Base-by-base conservation (phyloP, 2,888 invertebrate species). In the Tenthredo amoena region DNA sequence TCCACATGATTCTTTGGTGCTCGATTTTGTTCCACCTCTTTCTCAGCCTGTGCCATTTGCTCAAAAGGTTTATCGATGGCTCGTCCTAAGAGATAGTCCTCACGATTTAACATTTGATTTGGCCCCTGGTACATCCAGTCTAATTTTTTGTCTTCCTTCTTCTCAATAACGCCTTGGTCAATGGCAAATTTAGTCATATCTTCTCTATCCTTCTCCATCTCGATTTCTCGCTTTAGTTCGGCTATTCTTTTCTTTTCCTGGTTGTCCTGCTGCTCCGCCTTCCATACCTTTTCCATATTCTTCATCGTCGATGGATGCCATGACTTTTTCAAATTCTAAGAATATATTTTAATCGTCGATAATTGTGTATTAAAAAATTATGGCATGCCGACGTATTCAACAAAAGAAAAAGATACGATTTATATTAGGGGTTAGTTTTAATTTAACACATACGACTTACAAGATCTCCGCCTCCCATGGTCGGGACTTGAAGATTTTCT, bases 111-210 rank as follows among this genome's bases (percentile, higher is more conserved):
- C 88, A 95, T 94, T 34, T 94, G 94, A 85, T 94, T 93, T 9
- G 95, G 94, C 5, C 94, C 95, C 95, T 98, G 97, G 92, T 98
- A 98, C 98, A 98, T 98, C 98, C 98, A 98, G 92, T 97, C 97
- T 83, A 98, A 93, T 87, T 97, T 96, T 85, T 95, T 95, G 84
- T 96, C 95, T 84, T 94, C 94, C 74, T 91, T 93, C 21, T 92
- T 92, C 0, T 93, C 94, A 89, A 94, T 93, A 26, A 94, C 95
- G 87, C 94, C 95, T 76, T 95, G 94, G 3, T 94, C 93, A 94
- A 95, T 91, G 82, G 96, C 95, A 84, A 96, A 94, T 74, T 95
- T 95, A 85, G 95, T 95, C n/a, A 97, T 94, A 87, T 96, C 96
- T 81, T 96, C 95, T 2, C 95, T 94, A 86, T 96, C 96, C 87